These are phyloP conservation scores for Pontoporia blainvillei DNA, from an alignment of 2,113 vertebrate species.

Conservation along the genomic window DNA sequence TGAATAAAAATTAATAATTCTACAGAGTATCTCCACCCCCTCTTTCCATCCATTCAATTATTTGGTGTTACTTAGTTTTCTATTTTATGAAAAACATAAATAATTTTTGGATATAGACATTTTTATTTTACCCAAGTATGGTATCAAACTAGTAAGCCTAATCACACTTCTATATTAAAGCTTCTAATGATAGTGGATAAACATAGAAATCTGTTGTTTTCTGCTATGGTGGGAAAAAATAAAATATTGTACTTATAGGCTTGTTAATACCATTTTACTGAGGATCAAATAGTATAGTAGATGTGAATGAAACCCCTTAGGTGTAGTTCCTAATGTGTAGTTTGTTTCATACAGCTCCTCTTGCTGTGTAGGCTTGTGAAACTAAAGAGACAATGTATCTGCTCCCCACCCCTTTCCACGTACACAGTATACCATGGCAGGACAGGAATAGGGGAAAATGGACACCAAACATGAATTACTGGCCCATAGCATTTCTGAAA, in stretches of 20 bases:
- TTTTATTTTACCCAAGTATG: background rate
- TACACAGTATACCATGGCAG: background rate
- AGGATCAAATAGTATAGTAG: background rate
- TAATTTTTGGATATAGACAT: background rate
- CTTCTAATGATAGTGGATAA: background rate
- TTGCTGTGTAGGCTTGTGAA: background rate
- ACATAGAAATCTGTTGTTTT: background rate
- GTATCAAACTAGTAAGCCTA: background rate
- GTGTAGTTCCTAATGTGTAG: background rate
- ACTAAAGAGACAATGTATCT: background rate
- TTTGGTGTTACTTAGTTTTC: background rate
- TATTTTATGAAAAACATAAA: background rate
- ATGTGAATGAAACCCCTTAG: background rate
- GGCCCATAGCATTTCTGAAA: background rate
- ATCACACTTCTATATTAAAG: background rate
- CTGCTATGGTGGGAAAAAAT: background rate
- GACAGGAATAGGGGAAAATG: background rate
- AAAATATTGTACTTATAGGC: background rate
- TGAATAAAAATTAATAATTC: background rate
- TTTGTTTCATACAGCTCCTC: background rate
- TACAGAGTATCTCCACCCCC: background rate
- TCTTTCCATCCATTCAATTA: background rate
- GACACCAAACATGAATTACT: background rate
- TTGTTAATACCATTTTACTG: background rate
- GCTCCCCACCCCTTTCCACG: fast-evolving